phyloP scores from a whole-genome alignment of 2,797 vertebrate species.

The Alouatta caraya region DNA sequence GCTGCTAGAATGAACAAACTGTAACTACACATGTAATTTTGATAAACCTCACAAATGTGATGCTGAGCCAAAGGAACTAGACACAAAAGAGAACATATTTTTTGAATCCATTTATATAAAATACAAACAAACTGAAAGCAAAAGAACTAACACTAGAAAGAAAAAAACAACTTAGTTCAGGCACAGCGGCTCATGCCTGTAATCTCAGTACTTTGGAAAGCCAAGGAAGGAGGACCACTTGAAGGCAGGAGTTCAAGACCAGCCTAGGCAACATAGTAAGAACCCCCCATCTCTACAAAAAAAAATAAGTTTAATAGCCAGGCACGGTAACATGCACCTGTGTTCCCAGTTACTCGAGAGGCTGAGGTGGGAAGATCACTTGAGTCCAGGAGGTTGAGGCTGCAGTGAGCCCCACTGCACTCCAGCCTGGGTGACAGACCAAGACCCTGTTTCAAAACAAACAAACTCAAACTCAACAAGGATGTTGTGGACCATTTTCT shows the following conservation, averaged over 20 bases:
- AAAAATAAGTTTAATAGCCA: background rate
- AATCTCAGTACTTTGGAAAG: background rate
- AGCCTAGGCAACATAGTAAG: background rate
- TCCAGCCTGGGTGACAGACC: background rate
- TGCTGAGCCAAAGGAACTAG: background rate
- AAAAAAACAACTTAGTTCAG: background rate
- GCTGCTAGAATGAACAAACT: background rate
- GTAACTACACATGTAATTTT: background rate
- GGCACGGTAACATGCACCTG: background rate
- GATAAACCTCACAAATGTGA: background rate
- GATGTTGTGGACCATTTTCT: background rate
- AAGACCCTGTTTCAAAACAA: background rate
- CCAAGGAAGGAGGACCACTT: background rate
- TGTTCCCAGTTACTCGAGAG: background rate
- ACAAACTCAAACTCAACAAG: background rate
- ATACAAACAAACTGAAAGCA: background rate
- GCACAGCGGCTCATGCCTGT: background rate
- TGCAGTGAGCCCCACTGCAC: background rate
- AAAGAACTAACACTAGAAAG: background rate
- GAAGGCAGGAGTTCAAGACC: background rate
- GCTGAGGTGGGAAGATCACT: background rate
- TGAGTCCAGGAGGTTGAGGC: background rate
- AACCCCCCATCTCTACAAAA: background rate
- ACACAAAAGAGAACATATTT: background rate
- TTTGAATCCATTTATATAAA: background rate